Evolutionary conservation across 2,888 invertebrate genomes (phyloP).

Genomic region (Eurytoma adleriae): DNA sequence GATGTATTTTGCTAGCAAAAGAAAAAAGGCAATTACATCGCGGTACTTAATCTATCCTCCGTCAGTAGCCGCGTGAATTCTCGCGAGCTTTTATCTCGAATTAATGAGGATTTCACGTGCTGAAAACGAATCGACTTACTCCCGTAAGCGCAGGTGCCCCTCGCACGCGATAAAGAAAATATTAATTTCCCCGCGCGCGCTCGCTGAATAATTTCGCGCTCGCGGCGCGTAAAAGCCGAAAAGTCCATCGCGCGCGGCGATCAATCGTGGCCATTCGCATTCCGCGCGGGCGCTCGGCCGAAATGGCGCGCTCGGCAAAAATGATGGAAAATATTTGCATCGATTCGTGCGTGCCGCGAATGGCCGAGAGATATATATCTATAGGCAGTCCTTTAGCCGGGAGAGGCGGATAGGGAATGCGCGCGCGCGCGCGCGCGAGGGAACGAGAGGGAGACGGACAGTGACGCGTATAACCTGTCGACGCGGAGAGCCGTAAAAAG

Average conservation of each 20-base stretch:
- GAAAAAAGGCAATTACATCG: no score
- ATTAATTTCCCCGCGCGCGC: background rate
- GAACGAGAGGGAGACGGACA: background rate
- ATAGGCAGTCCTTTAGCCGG: background rate
- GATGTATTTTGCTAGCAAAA: no score
- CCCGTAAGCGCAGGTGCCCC: background rate
- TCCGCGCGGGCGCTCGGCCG: background rate
- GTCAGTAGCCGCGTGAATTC: no score
- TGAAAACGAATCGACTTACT: slow-evolving; percentile 13
- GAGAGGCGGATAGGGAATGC: background rate
- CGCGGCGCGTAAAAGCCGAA: no score
- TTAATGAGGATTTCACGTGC: background rate
- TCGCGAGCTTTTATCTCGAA: background rate
- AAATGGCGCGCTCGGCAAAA: slow-evolving; percentile 13
- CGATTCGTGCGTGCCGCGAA: slow-evolving; percentile 36
- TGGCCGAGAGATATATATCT: no score
- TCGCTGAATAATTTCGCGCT: no score
- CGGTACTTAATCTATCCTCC: no score
- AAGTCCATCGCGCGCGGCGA: no score
- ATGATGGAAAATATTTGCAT: slow-evolving; percentile 45
- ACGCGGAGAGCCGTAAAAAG: background rate
- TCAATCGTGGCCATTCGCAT: background rate
- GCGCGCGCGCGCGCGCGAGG: background rate
- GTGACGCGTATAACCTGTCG: background rate
- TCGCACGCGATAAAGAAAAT: background rate